A percentile compares a stretch with the other conserved stretches of the same genome.
These are phyloP conservation scores for Leguminivora glycinivorella DNA, from an alignment of 1,140 invertebrate species.

Conservation along the genomic window DNA sequence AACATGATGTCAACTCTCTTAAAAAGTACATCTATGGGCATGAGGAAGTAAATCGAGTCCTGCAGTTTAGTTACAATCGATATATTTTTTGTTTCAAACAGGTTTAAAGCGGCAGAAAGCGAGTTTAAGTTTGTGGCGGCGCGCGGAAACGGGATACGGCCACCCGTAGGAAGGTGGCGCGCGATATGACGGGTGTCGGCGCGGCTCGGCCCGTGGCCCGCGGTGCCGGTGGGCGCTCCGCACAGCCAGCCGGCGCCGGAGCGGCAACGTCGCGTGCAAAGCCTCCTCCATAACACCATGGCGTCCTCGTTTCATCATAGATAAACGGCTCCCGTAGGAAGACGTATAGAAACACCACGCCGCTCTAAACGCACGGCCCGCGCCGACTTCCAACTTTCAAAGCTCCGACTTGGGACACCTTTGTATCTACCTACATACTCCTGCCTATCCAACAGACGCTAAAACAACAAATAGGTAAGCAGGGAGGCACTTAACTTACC, in stretches of 20 bases:
- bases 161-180: constrained; percentile 50
- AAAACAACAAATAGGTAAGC: too few relatives aligned
- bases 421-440: too few relatives aligned
- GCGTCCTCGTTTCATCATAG: constrained; percentile 54
- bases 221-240: constrained; percentile 33
- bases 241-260: constrained; percentile 32
- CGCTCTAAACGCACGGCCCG: neutral
- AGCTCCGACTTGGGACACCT: constrained; percentile 16
- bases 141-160: constrained; percentile 44
- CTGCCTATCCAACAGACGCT: too few relatives aligned
- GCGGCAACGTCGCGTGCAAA: constrained; percentile 54
- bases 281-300: constrained; percentile 49
- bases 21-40: constrained; percentile 34
- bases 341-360: constrained; percentile 32
- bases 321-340: constrained; percentile 43
- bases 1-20: constrained; percentile 46
- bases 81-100: constrained; percentile 50
- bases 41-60: constrained; percentile 45
- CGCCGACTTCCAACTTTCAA: constrained; percentile 4
- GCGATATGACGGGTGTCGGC: constrained; percentile 48
- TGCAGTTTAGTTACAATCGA: constrained; percentile 40
- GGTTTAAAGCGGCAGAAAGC: constrained; percentile 56
- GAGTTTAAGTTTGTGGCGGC: constrained; percentile 62
- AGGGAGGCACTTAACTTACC: too few relatives aligned
- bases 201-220: constrained; percentile 32